Conservation (phyloP, 2,888 invertebrate species). For the Tortrix viridana region DNA sequence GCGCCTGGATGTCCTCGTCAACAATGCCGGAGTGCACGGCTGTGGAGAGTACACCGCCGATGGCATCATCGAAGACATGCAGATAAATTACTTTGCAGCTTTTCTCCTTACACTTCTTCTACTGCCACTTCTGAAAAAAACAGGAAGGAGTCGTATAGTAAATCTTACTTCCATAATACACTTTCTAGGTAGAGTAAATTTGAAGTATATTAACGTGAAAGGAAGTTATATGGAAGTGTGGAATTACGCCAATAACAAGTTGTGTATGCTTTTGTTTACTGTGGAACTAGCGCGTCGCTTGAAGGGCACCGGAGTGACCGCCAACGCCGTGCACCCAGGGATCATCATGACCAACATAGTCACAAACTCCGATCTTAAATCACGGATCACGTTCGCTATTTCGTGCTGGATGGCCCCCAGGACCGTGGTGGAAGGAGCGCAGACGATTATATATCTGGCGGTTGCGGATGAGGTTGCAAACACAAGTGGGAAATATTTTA, state of each 20-base stretch:
- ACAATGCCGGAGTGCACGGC: constrained; percentile 77
- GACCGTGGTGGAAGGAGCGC: constrained; percentile 87
- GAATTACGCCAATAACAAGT: constrained; percentile 55
- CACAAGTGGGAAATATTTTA: constrained; percentile 87
- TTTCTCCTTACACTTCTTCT: constrained; percentile 86
- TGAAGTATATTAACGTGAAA: constrained; percentile 34
- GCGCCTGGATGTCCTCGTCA: constrained; percentile 78
- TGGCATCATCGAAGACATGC: constrained; percentile 82
- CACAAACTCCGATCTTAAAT: constrained; percentile 82
- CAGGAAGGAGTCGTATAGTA: constrained; percentile 51
- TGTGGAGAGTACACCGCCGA: constrained; percentile 72
- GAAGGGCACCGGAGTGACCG: constrained; percentile 82
- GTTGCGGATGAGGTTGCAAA: constrained; percentile 87
- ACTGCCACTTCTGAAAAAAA: constrained; percentile 58
- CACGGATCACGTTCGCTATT: constrained; percentile 70
- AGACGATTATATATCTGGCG: constrained; percentile 87
- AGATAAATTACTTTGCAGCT: constrained; percentile 86
- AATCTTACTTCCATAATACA: constrained; percentile 52
- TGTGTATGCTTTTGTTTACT: constrained; percentile 57
- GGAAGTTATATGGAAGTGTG: constrained; percentile 74
- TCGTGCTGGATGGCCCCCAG: constrained; percentile 85
- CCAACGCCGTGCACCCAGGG: constrained; percentile 91
- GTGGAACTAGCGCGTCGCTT: constrained; percentile 55
- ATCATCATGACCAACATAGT: constrained; percentile 90
- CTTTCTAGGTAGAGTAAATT: constrained; percentile 45